Base-by-base conservation (phyloP, 2,113 vertebrate genomes). In the Hippocampus zosterae region DNA sequence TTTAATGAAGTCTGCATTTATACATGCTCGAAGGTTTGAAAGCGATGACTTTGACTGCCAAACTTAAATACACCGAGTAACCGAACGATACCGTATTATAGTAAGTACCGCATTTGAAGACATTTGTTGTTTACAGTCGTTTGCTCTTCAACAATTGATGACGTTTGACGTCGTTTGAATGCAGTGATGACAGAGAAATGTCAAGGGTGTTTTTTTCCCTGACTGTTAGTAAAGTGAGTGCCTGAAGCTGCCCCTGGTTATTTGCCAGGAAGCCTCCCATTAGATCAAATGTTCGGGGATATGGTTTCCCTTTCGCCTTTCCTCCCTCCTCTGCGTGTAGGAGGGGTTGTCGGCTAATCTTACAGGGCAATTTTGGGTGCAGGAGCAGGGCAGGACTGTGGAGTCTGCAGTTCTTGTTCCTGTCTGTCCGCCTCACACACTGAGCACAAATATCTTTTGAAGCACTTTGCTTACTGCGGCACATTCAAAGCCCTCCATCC, bases 231-330 rank as follows among this genome's bases (percentile, higher is more conserved):
- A 89, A 90, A 90, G 82, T 9, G 62, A 65, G 74, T 78, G 78
- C 67, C 85, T 83, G 85, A 82, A 89, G 86, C 87, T 77, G 71
- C 87, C 86, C 86, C 81, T 0, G 56, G 83, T 89, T 87, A 85
- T 88, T n/a, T 52, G 81, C 82, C 86, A 89, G 89, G 86, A 90
- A 90, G 88, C 81, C 88, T 90, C 81, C 86, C 79, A 89, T 90
- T 89, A 87, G 88, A 85, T 81, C 82, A 86, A 85, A 88, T 88
- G 89, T 76, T 81, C 56, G 80, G 72, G 64, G 84, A 86, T 87
- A 78, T 5, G 40, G 83, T 87, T 82, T 77, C 85, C 76, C 80
- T 78, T 76, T 81, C 69, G 72, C 74, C 76, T 76, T 78, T 84
- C 81, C 72, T 76, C 75, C 71, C 77, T 78, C 65, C 76, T 76